Evolutionary conservation across 2,797 vertebrate species (phyloP).

Genomic region (Muscicapa comitata): DNA sequence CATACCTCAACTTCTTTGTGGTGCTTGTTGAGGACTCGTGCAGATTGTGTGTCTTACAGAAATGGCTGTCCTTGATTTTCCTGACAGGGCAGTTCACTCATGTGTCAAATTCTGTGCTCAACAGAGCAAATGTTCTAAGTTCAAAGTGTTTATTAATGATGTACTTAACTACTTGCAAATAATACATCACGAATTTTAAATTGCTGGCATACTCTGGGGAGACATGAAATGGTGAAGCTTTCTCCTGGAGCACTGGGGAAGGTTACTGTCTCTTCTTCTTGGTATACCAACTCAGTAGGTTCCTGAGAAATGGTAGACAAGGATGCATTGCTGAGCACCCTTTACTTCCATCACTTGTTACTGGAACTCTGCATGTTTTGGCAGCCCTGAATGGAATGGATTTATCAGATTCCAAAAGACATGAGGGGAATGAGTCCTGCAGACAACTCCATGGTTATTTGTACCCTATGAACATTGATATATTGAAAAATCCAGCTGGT

Average conservation of each 20-base stretch:
- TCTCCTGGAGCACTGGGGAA: background rate
- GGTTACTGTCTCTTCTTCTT: background rate
- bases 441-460: background rate
- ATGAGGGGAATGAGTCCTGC: background rate
- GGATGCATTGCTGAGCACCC: background rate
- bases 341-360: background rate
- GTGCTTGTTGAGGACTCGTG: fast-evolving
- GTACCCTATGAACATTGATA: background rate
- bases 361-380: background rate
- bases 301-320: background rate
- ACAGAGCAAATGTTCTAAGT: background rate
- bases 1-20: background rate
- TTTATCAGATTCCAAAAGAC: background rate
- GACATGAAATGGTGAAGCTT: background rate
- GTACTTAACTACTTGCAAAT: background rate
- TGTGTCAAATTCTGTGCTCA: background rate
- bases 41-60: background rate
- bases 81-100: background rate
- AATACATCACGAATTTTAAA: background rate
- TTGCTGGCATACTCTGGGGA: background rate
- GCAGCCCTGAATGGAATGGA: background rate
- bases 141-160: background rate
- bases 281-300: background rate
- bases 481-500: background rate
- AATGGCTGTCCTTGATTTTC: background rate